Percentiles rank a stretch among this genome's conserved stretches.
phyloP scores from a whole-genome alignment of 1,140 invertebrate genomes.

The Potamilus streckersoni region DNA sequence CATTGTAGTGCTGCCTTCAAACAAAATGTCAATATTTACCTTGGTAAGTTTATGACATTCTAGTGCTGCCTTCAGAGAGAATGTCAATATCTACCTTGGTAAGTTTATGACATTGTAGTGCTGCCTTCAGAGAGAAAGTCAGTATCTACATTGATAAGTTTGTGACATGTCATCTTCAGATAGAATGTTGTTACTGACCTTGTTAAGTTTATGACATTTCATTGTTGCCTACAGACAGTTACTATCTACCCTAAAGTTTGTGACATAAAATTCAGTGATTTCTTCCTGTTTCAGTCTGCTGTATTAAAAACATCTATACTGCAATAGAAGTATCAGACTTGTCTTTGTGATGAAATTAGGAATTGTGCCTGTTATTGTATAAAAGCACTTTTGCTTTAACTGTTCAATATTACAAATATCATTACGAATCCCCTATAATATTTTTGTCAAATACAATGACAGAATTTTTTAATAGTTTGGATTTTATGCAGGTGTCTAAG shows the following conservation, averaged over 20 bases:
- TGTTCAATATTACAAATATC: too few species aligned
- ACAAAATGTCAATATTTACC: constrained; percentile 82
- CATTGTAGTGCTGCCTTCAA: constrained; percentile 82
- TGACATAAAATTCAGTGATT: background rate
- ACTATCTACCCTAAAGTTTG: background rate
- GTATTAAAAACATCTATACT: too few species aligned
- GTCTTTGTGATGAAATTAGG: too few species aligned
- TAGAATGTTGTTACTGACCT: background rate
- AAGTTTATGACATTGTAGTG: background rate
- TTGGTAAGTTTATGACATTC: too few species aligned
- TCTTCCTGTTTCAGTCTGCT: too few species aligned
- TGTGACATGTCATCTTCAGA: background rate
- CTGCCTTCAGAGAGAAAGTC: background rate
- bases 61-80: constrained; percentile 83
- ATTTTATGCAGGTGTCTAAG: too few species aligned
- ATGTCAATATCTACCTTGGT: constrained; percentile 77
- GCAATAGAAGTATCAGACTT: too few species aligned
- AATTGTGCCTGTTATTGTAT: too few species aligned
- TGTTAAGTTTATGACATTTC: background rate
- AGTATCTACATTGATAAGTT: constrained; percentile 81
- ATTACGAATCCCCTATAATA: too few species aligned
- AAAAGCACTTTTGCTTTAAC: too few species aligned
- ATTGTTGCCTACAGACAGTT: background rate
- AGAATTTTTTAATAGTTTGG: too few species aligned
- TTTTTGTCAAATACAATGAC: too few species aligned